A percentile compares a stretch with the other conserved stretches of the same genome.
Conservation (phyloP, 2,888 invertebrate genomes). For the Dasysyrphus tricinctus region DNA sequence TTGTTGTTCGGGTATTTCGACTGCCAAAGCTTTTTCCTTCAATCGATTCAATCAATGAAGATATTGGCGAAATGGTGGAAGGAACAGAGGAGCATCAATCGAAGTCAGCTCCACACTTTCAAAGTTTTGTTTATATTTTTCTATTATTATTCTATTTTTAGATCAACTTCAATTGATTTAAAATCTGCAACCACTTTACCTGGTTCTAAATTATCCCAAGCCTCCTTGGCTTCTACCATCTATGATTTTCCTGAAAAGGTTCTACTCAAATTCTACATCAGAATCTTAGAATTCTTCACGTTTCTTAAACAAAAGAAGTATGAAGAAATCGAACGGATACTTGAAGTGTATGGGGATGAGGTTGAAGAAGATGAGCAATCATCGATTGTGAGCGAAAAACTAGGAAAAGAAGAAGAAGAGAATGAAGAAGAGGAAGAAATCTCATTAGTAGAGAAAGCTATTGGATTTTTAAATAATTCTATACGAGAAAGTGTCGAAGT, state of each 20-base stretch:
- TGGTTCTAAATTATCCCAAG: neutral
- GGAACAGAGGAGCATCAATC: slow-evolving; percentile 6
- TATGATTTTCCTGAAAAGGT: slow-evolving; percentile 65
- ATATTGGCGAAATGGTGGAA: slow-evolving; percentile 22
- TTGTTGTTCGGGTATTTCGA: slow-evolving; percentile 42
- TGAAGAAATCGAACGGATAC: slow-evolving; percentile 48
- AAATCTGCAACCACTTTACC: slow-evolving; percentile 45
- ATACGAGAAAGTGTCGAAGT: slow-evolving; percentile 56
- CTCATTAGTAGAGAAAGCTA: slow-evolving; percentile 47
- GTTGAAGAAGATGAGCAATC: slow-evolving; percentile 31
- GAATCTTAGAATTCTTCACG: slow-evolving; percentile 49
- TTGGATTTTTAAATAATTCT: slow-evolving; percentile 53
- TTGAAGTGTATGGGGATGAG: slow-evolving; percentile 45
- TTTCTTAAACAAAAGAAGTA: slow-evolving; percentile 45
- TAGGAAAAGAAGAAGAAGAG: slow-evolving; percentile 15
- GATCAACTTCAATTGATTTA: neutral
- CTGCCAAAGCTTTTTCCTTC: slow-evolving; percentile 31
- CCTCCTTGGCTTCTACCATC: neutral
- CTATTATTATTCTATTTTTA: neutral
- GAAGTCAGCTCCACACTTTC: neutral
- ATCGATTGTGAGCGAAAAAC: neutral
- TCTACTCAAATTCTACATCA: slow-evolving; percentile 53
- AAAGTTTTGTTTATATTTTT: neutral
- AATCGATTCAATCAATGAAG: slow-evolving; percentile 2
- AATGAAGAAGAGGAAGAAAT: slow-evolving; percentile 32